A percentile compares a stretch with the other conserved stretches of the same genome.
These are phyloP conservation scores for Amblyjoppa proteus DNA, from an alignment of 2,888 invertebrate genomes.

Conservation along the genomic window DNA sequence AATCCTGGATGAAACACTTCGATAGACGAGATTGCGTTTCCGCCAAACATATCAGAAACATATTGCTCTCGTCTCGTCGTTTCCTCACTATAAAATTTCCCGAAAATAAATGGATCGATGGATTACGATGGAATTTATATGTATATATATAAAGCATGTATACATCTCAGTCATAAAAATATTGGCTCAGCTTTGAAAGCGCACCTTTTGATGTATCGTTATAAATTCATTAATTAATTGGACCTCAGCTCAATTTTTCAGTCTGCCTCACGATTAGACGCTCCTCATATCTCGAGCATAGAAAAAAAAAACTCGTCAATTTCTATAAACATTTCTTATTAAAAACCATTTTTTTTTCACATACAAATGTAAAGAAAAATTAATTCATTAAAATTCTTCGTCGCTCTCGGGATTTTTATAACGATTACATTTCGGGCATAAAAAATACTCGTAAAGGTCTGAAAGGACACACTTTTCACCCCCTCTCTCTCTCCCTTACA, in stretches of 20 bases:
- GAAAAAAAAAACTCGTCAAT: not conserved
- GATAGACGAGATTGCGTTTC: conserved; percentile 54
- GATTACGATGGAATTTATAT: conserved; percentile 14
- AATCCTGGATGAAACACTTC: conserved; percentile 47
- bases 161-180: not conserved
- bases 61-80: not conserved
- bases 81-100: not conserved
- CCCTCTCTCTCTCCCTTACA: not conserved
- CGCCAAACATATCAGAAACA: conserved; percentile 57
- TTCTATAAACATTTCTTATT: not conserved
- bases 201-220: not conserved
- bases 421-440: conserved; percentile 1
- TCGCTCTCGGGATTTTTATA: not conserved
- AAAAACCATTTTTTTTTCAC: not conserved
- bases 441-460: conserved; percentile 11
- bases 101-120: conserved; percentile 16
- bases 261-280: not conserved
- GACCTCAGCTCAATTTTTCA: not conserved
- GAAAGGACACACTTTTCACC: conserved; percentile 14
- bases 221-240: conserved; percentile 15
- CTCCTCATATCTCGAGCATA: not conserved
- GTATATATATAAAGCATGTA: no score
- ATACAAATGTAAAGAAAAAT: not conserved
- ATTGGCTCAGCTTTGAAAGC: not conserved
- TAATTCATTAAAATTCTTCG: not conserved